Conservation (phyloP, 2,888 invertebrate genomes). For the Drosophila hawaiiensis region DNA sequence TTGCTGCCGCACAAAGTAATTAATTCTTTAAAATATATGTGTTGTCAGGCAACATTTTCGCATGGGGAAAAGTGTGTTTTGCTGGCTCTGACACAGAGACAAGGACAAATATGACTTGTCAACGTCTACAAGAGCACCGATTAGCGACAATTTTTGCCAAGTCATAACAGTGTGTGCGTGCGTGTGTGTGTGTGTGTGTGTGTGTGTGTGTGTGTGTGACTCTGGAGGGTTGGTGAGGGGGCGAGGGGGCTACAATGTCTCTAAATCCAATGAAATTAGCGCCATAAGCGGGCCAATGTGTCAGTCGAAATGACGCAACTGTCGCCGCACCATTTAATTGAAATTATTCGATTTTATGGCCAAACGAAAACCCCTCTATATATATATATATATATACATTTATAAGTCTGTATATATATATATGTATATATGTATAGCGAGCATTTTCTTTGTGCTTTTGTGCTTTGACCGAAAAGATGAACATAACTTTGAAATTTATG, state of each 20-base stretch:
- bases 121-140: conserved; percentile 56
- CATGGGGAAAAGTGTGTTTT: neutral
- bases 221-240: neutral
- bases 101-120: conserved; percentile 57
- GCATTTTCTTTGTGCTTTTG: conserved; percentile 38
- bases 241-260: neutral
- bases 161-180: conserved; percentile 34
- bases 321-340: conserved; percentile 37
- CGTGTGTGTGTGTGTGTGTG: neutral
- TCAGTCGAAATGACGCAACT: conserved; percentile 53
- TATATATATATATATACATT: neutral
- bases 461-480: conserved; percentile 57
- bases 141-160: conserved; percentile 61
- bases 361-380: conserved; percentile 4
- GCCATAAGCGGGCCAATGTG: conserved; percentile 46
- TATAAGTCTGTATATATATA: neutral
- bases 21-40: neutral
- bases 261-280: conserved; percentile 15
- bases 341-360: conserved; percentile 25
- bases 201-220: neutral
- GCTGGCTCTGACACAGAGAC: conserved; percentile 19
- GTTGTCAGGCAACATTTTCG: neutral
- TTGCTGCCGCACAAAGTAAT: neutral
- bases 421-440: neutral
- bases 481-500: conserved; percentile 74